Evolutionary conservation across 1,140 invertebrate species (phyloP), one percentile per base, ranked within the genome.

Genomic region (Acarapis woodi): DNA sequence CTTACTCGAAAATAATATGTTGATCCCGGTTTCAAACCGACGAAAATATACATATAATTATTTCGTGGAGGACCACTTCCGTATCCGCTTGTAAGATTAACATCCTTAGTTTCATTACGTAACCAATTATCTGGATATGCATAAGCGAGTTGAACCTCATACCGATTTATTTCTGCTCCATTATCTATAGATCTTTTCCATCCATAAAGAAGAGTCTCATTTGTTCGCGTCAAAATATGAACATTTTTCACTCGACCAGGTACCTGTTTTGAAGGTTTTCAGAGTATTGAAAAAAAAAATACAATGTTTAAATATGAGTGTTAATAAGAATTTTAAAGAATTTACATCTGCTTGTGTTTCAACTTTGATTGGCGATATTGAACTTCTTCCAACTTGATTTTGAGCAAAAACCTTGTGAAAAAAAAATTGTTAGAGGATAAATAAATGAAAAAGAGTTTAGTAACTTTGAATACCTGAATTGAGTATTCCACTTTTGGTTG

Each of bases 161-260:
- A 49, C 21, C 44, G 39, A 10, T 26, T 42, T 9, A 49, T 49
- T 8, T 40, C 25, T 2, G 45, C 46, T 4, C 48, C 48, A 16
- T 49, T 49, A 37, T 49, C 46, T 18, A 46, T 39, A 5, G 26
- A 22, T 8, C 47, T 47, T 14, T 44, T 23, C 48, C 48, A 49
- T 9, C 47, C 48, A 26, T 49, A 44, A 26, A 49, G 39, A 15
- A 49, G 32, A 3, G 48, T 47, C 31, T 48, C 43, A 34, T 49
- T 49, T n/a, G 47, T 49, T 21, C 43, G 44, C 2, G 48, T 38
- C 28, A 49, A 36, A 28, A 49, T 36, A 38, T 49, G 47, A 14
- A 49, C 42, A 34, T 46, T 38, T n/a, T 39, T 41, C 9, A 49
- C 44, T 29, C 39, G 42, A 9, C 45, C 37, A 12, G 48, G 48